Evolutionary conservation across 53 echinoderm and acorn worm species (phyloP).

Genomic region (Henricia sp.): DNA sequence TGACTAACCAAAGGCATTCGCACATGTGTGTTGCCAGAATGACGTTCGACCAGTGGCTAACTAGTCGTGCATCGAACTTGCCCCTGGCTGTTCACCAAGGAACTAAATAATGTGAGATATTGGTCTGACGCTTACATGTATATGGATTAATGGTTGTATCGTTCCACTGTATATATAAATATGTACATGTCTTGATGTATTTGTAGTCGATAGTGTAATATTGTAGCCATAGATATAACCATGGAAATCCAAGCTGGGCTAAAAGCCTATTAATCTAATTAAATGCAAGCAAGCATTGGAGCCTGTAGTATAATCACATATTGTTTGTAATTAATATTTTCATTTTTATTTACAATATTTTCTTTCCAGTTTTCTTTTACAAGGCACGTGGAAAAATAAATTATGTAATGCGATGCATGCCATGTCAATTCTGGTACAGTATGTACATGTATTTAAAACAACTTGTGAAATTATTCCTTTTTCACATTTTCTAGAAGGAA

Average conservation of each 20-base stretch:
- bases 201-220: constrained; percentile 36
- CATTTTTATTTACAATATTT: constrained; percentile 40
- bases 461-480: too few relatives aligned
- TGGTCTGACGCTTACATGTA: neutral
- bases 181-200: constrained; percentile 51
- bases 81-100: too few relatives aligned
- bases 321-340: constrained; percentile 42
- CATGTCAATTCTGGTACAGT: too few relatives aligned
- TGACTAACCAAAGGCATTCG: too few relatives aligned
- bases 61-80: too few relatives aligned
- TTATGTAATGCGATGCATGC: constrained; percentile 66
- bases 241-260: neutral
- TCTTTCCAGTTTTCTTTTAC: constrained; percentile 27
- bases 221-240: constrained; percentile 26
- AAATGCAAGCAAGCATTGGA: constrained; percentile 40
- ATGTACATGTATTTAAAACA: too few relatives aligned
- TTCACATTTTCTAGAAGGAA: too few relatives aligned
- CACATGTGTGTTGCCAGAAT: too few relatives aligned
- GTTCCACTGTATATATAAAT: constrained; percentile 56
- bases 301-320: constrained; percentile 39
- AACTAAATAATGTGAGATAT: neutral
- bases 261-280: constrained; percentile 16
- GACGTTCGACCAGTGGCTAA: too few relatives aligned
- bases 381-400: constrained; percentile 59
- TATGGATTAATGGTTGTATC: constrained; percentile 33